Conservation (phyloP, 1,140 invertebrate species). For the Druon quercuslanigerum region DNA sequence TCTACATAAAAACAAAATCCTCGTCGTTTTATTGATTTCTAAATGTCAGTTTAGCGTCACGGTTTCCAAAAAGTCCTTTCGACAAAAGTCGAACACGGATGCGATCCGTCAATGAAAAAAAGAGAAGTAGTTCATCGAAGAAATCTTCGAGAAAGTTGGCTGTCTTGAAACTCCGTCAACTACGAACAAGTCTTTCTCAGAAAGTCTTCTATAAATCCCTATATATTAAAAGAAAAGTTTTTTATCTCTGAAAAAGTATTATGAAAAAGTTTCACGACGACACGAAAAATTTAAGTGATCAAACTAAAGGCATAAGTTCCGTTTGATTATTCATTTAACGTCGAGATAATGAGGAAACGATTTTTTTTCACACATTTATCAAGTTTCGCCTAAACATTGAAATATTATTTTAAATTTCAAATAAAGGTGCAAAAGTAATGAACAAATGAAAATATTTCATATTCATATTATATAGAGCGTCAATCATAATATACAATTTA, state of each 20-base stretch:
- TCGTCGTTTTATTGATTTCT: conserved; percentile 12
- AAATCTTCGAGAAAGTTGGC: conserved; percentile 5
- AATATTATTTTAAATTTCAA: no score
- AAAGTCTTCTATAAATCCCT: neutral
- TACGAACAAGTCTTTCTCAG: neutral
- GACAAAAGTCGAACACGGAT: conserved; percentile 15
- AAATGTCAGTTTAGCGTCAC: conserved; percentile 9
- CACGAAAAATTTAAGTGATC: conserved; percentile 9
- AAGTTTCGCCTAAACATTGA: neutral
- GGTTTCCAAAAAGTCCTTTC: conserved; percentile 14
- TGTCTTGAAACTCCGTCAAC: conserved; percentile 12
- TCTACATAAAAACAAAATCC: neutral
- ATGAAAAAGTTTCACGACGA: conserved; percentile 9
- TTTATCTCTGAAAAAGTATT: neutral
- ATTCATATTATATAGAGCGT: no score
- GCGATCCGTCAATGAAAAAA: conserved; percentile 6
- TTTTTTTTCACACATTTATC: neutral
- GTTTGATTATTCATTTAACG: conserved; percentile 3
- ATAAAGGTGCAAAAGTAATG: neutral
- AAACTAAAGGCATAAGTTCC: conserved; percentile 10
- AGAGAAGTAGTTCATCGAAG: neutral
- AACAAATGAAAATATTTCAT: no score
- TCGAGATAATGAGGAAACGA: neutral
- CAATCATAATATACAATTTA: no score
- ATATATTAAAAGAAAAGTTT: conserved; percentile 22